These are phyloP conservation scores for Entomobrya proxima DNA, from an alignment of 2,888 invertebrate genomes.

Conservation along the genomic window DNA sequence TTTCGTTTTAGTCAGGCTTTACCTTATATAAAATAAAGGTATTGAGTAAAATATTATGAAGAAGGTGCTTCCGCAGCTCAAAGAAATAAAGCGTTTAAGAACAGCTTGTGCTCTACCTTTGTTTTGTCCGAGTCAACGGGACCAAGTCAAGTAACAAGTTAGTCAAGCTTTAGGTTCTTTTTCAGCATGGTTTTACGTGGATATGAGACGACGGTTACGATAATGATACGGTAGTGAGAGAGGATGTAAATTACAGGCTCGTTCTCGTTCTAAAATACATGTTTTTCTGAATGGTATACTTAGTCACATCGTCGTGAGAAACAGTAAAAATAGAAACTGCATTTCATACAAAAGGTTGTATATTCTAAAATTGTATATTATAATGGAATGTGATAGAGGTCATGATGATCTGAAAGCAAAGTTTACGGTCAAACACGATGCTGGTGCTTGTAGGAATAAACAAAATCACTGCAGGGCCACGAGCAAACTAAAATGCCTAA, in stretches of 20 bases:
- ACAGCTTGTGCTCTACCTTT: too few species aligned
- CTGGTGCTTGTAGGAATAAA: not conserved
- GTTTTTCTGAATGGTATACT: too few species aligned
- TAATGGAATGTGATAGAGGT: not conserved
- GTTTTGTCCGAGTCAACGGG: too few species aligned
- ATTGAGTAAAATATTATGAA: slow-evolving; percentile 48
- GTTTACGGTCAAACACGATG: not conserved
- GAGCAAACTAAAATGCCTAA: not conserved
- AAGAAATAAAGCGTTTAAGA: not conserved
- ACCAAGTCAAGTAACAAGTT: slow-evolving; percentile 46
- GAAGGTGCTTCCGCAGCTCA: slow-evolving; percentile 56
- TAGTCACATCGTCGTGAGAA: too few species aligned
- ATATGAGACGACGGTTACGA: too few species aligned
- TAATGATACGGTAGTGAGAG: too few species aligned
- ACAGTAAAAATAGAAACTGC: too few species aligned
- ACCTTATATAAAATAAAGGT: slow-evolving; percentile 7
- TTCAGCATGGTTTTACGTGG: not conserved
- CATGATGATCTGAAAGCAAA: not conserved
- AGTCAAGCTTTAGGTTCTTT: not conserved
- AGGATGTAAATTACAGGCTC: not conserved
- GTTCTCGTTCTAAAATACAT: not conserved
- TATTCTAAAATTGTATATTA: not conserved
- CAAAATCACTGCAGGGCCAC: slow-evolving; percentile 30
- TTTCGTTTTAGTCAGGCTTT: not conserved
- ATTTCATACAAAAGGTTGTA: too few species aligned